Conservation (phyloP, 2,888 invertebrate genomes). For the Drosophila melanosoma region DNA sequence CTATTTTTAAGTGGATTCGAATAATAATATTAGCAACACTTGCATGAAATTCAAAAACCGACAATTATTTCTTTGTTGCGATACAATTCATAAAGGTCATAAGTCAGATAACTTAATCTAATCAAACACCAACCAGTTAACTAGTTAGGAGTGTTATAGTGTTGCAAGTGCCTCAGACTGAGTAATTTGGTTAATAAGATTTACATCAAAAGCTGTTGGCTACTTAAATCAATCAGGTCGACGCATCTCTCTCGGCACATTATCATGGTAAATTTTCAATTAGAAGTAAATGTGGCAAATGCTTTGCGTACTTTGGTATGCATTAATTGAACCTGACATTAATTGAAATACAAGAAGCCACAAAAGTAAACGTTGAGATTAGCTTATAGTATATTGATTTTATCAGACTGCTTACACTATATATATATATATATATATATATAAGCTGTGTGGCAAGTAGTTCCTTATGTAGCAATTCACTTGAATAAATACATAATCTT, state of each 20-base stretch:
- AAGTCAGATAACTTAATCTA: constrained; percentile 19
- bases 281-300: constrained; percentile 2
- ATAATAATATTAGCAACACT: background rate
- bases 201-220: background rate
- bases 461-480: constrained; percentile 42
- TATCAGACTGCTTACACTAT: background rate
- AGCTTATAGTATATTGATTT: constrained; percentile 48
- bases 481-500: constrained; percentile 67
- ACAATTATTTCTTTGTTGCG: background rate
- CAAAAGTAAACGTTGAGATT: constrained; percentile 43
- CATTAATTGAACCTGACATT: constrained; percentile 34
- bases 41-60: background rate
- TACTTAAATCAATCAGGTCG: background rate
- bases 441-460: constrained; percentile 19
- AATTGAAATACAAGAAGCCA: constrained; percentile 56
- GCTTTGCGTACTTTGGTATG: constrained; percentile 10
- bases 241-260: background rate
- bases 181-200: background rate
- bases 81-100: background rate
- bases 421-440: too few species aligned
- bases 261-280: constrained; percentile 16
- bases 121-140: background rate
- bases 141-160: background rate
- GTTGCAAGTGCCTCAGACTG: background rate
- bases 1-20: too few species aligned